Base-by-base conservation (phyloP, 2,797 vertebrate genomes). In the Gastrophryne carolinensis region DNA sequence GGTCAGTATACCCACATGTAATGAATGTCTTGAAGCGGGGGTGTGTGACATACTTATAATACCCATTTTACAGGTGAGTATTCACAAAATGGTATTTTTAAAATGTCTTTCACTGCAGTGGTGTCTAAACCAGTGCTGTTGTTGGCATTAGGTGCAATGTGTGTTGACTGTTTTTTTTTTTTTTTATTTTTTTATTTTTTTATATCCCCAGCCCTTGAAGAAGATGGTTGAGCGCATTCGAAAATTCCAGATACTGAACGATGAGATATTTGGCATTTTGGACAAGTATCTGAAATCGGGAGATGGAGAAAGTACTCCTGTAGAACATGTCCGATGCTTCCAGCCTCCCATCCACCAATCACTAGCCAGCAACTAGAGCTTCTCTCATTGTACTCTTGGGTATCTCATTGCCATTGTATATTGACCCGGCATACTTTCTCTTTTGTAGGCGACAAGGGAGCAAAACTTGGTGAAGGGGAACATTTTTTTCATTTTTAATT, bases 191-290 rank as follows among this genome's bases (percentile, higher is more conserved):
- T 67, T 54, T 2, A 4, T 70, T 37, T 60, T 17, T 68, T 69
- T 12, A 54, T 75, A n/a, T n/a, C n/a, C 80, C 1, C 65, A 99
- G 98, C 93, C 95, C 54, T 89, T 99, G 77, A 99, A 99, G 91
- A 99, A 98, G 86, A 99, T 99, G 98, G 98, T 96, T 11, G 98
- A 99, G 72, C 90, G 96, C 77, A 99, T 99, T 82, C 95, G 95
- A 12, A 99, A 97, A 84, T 99, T 97, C 87, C 98, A 99, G 82
- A 87, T 98, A 62, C 82, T 99, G 44, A 99, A 99, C 34, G 92
- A 98, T 9, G 98, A 99, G 86, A 95, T 99, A 49, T 97, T 98
- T n/a, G 89, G 90, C 77, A 94, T 96, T 84, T 85, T 99, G 86
- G 95, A 94, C 92, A 99, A 98, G 84, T 98, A 99, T 88, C 80